Base-by-base conservation (phyloP, 1,140 invertebrate genomes). In the Yoshiicerus persimilis region DNA sequence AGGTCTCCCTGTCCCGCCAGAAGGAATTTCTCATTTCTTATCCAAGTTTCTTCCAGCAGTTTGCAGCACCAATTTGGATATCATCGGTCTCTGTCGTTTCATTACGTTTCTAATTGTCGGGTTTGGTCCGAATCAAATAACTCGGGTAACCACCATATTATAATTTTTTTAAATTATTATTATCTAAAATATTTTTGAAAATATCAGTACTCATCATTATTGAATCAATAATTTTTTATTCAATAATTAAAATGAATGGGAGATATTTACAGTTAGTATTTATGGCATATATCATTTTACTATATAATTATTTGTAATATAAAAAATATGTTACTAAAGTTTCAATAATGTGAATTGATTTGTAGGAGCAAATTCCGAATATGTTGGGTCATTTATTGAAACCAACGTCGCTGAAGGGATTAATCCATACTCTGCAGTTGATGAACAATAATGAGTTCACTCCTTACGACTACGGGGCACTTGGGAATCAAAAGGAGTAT, bases 401-500 rank as follows among this genome's bases (percentile, higher is more conserved):
- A 20, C 41, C 56, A 4, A 66, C 56, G 4, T 86, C 84, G 0
- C 41, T 86, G 20, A 86, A 86, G 34, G 62, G 32, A 2, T 4
- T 86, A n/a, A 66, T 86, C 1, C 84, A 86, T 9, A 47, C 23
- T 1, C 36, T 66, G 20, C 84, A 86, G 20, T 13, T 86, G n/a
- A 64, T 64, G 27, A 86, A 64, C 20, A 36, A 62, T 36, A 34
- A 25, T 34, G 32, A 56, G n/a, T 93, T 93, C 80, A 90, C 91
- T 75, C 90, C 92, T 41, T 93, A 92, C 80, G 93, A 93, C 85
- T 93, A 93, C 34, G 92, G 91, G 0, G 89, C 92, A 66, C 75
- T 88, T 86, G 88, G 66, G 4, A 93, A 93, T 91, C 88, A 92
- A 8, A 64, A 85, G 84, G n/a, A 91, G 0, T 93, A 93, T 84